Base-by-base conservation (phyloP, 2,797 vertebrate genomes). In the Pteronotus mesoamericanus region DNA sequence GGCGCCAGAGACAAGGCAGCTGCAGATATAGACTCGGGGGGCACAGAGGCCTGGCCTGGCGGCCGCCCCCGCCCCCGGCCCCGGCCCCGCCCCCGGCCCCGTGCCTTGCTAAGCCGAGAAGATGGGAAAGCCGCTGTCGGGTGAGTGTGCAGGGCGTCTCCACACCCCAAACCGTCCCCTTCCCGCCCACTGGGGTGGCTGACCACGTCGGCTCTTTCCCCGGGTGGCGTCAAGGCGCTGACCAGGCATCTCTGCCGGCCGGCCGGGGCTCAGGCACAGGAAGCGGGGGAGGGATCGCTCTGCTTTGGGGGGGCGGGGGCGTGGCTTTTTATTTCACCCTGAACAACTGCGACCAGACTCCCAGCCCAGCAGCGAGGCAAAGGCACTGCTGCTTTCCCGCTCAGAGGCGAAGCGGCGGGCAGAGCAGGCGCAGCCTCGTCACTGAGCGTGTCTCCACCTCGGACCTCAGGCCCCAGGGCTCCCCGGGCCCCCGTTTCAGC, bases 361-460 rank as follows among this genome's bases (percentile, higher is more conserved):
- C 39, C 32, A n/a, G 8, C 48, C 3, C 18, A 18, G 61, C 37
- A 21, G 53, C 42, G 79, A 66, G 48, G 51, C 16, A 3, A n/a
- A 75, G n/a, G 3, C 32, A 1, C 24, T 32, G 29, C 9, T 44
- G 64, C 79, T 46, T 71, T 46, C 22, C 53, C 53, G 9, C 53
- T 8, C n/a, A n/a, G 53, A 8, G 53, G 21, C 6, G 1, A 55
- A 22, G 7, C 19, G 19, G 53, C 57, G 10, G 57, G 57, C 57
- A 59, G 57, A 59, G 86, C 93, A 71, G 95, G 59, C 32, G 37
- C 42, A 4, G 2, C 51, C n/a, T 77, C 64, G 22, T 39, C 80
- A 26, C 78, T 85, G 72, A 72, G 88, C 92, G 61, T 44, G 78
- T 39, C 94, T 83, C 96, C 18, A 0, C 15, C 48, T 86, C 44